Base-by-base conservation (phyloP, 1,140 invertebrate genomes). In the Neelides sp. region DNA sequence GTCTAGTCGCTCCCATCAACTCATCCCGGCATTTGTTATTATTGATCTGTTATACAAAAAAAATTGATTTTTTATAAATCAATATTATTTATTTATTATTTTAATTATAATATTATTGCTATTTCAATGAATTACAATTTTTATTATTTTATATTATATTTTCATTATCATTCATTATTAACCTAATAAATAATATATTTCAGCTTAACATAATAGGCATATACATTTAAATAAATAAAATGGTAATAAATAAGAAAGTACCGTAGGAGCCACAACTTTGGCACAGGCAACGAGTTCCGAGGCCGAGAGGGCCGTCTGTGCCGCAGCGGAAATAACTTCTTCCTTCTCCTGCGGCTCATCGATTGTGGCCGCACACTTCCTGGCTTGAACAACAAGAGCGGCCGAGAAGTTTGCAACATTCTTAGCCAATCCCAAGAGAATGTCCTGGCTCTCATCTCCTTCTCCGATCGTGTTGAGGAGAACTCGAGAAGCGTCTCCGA, bases 361-460 rank as follows among this genome's bases (percentile, higher is more conserved):
- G 63, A 90, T 91, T 41, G 83, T 87, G 4, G 84, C 82, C 0
- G 94, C 89, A 41, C 92, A 85, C 62, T 83, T 85, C 70, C 96
- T 95, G 0, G 94, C 91, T 64, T 92, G 90, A 35, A 93, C 73
- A 4, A 98, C 93, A 3, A 98, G 69, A 10, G 85, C 85, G 13
- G 94, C 92, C 0, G 95, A 96, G 3, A 91, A 89, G 68, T 95
- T 96, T 15, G 94, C 95, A 5, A 99, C 91, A 1, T 88, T 85
- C 68, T 97, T 96, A 0, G 93, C 88, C 39, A 95, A 70, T 0
- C 85, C 82, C 2, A 96, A 68, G 0, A 95, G 73, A 69, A 90
- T 84, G 59, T 93, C 89, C 65, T 82, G 79, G 0, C 83, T 72
- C 61, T 87, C 83, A 23, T 83, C 83, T 46, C 91, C 85, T 62